Base-by-base conservation (phyloP, 2,797 vertebrate species). In the Acrossocheilus fasciatus region DNA sequence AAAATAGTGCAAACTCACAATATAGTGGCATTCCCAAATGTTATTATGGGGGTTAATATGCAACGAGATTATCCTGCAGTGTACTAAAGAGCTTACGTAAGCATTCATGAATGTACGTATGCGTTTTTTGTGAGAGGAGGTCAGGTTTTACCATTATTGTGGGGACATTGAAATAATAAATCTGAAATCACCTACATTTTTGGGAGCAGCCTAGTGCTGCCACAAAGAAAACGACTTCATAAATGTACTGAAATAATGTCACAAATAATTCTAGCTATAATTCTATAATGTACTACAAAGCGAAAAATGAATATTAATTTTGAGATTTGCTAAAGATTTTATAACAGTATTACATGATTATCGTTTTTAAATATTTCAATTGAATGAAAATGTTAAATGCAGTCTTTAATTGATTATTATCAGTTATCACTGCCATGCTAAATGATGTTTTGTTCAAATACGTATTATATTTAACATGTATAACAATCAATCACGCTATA, bases 81-180 rank as follows among this genome's bases (percentile, higher is more conserved):
- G 2, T 36, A 78, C 73, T 72, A 17, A 81, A 57, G 41, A 36
- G 50, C 4, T 86, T 59, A 59, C 15, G 36, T 76, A 39, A 88
- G 70, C 62, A 6, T 30, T 45, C 82, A 73, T 70, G 86, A 77
- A 84, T 62, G 52, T 77, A 7, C 52, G 23, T 70, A 70, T 90
- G 89, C 39, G 73, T 43, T 74, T 30, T 83, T 20, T 64, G 39
- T 45, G 15, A 18, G 39, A 43, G n/a, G 57, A 54, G 52, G 52
- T 59, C 36, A 78, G n/a, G 15, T 79, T 79, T 18, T 30, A 43
- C n/a, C 15, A 47, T 36, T 17, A 59, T 23, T 73, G 70, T 39
- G 14, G 20, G 41, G 7, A 39, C 36, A 45, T 34, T 76, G 0
- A 74, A 74, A 72, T 47, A 43, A 41, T 23, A 30, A 15, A 74